Conservation (phyloP, 1,140 invertebrate species). For the Lordiphosa mommai region DNA sequence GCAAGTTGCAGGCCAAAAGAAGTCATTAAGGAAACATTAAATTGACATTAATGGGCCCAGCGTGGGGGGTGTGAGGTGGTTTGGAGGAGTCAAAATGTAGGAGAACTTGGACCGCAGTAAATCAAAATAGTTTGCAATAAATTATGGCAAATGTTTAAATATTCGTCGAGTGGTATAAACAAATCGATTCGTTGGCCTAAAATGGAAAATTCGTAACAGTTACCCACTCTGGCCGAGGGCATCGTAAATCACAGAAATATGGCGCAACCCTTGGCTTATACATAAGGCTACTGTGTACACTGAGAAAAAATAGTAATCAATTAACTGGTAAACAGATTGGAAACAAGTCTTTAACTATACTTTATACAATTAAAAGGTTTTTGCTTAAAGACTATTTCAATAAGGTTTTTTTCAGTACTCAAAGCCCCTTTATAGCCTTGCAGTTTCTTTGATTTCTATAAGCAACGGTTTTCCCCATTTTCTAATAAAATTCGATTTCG, state of each 20-base stretch:
- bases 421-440: no score
- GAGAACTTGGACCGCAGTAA: slow-evolving; percentile 31
- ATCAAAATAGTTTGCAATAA: slow-evolving; percentile 62
- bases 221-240: slow-evolving; percentile 56
- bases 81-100: no score
- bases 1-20: slow-evolving; percentile 64
- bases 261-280: slow-evolving; percentile 9
- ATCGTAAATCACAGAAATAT: slow-evolving; percentile 57
- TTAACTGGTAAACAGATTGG: no score
- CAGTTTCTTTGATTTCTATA: no score
- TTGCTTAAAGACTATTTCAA: no score
- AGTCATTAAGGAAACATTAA: slow-evolving; percentile 79
- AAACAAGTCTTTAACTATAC: no score
- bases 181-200: slow-evolving; percentile 34
- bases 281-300: background rate
- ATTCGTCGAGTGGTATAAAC: slow-evolving; percentile 25
- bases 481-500: no score
- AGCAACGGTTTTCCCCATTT: no score
- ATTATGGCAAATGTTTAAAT: slow-evolving; percentile 32
- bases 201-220: slow-evolving; percentile 40
- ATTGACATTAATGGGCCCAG: slow-evolving; percentile 70
- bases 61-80: background rate
- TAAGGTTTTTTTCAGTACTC: no score
- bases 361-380: no score
- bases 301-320: slow-evolving; percentile 14